phyloP scores from a whole-genome alignment of 2,888 invertebrate species.

The Nomada lathburiana region DNA sequence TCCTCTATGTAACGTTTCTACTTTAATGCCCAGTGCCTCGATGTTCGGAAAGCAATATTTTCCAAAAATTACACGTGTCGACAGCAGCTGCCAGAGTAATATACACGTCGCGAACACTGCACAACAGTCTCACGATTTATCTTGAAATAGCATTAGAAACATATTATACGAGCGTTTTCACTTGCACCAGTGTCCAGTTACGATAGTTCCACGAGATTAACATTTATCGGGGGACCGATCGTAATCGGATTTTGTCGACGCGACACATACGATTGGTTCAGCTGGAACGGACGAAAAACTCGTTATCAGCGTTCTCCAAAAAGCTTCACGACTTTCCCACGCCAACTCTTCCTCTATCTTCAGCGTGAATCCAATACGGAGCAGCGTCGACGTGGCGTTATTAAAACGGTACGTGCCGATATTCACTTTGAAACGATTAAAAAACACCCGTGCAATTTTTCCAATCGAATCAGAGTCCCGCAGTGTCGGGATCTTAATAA shows the following conservation, averaged over 20 bases:
- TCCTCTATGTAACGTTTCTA: neutral
- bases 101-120: slow-evolving; percentile 1
- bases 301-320: slow-evolving; percentile 63
- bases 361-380: slow-evolving; percentile 32
- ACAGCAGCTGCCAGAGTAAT: neutral
- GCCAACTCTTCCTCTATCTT: slow-evolving; percentile 31
- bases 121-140: neutral
- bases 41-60: neutral
- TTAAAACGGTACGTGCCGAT: slow-evolving; percentile 55
- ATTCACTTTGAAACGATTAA: slow-evolving; percentile 36
- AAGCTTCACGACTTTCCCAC: slow-evolving; percentile 54
- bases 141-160: slow-evolving; percentile 16
- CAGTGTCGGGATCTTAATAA: no score
- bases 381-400: slow-evolving; percentile 23
- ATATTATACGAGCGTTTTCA: slow-evolving; percentile 32
- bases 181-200: slow-evolving; percentile 14
- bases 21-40: neutral
- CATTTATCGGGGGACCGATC: slow-evolving; percentile 47
- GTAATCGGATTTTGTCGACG: slow-evolving; percentile 17
- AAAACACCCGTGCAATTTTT: slow-evolving; percentile 3
- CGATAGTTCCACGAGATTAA: slow-evolving; percentile 44
- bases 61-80: neutral
- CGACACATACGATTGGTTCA: slow-evolving; percentile 47
- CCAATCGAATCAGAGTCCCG: slow-evolving; percentile 15
- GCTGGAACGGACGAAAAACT: slow-evolving; percentile 28